Base-by-base conservation (phyloP, 2,888 invertebrate genomes). In the Drosophila sordidula region DNA sequence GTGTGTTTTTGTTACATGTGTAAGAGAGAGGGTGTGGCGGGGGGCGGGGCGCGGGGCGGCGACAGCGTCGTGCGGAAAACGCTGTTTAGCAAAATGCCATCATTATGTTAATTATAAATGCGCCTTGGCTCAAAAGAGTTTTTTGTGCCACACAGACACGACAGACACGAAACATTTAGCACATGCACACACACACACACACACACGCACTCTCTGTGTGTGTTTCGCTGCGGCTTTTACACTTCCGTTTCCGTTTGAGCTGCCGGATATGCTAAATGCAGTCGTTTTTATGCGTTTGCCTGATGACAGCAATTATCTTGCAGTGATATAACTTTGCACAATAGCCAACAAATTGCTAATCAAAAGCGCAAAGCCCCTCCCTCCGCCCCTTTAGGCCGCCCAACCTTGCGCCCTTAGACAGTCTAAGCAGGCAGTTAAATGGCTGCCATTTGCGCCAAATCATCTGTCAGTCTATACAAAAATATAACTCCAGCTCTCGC, bases 31-130 rank as follows among this genome's bases (percentile, higher is more conserved):
- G 3, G 46, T 22, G 22, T 6, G 26, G 18, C 18, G 11, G 14
- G 26, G 6, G 44, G 14, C 26, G 36, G 54, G 34, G 22, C 8
- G 29, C 8, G 55, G 22, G 32, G 58, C 14, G 38, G 58, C 42
- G 1, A 45, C 41, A 41, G 45, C 62, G 54, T 51, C 65, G 72
- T 70, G 86, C 84, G 89, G 84, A 87, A 89, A 84, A 89, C 88
- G 89, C 86, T 85, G 89, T 85, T 85, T 89, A 85, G 89, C 82
- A 87, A 89, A 85, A 85, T 89, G 88, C 89, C 88, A 89, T 85
- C 84, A 85, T 85, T 85, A 85, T 85, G 84, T 85, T 85, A 85
- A 85, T 85, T 85, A 85, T 89, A 85, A 85, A 85, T 85, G 85
- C 72, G 79, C 72, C 81, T 70, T 75, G 70, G 65, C 85, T 72